Evolutionary conservation across 2,113 vertebrate genomes (phyloP).

Genomic region (Callipepla squamata): DNA sequence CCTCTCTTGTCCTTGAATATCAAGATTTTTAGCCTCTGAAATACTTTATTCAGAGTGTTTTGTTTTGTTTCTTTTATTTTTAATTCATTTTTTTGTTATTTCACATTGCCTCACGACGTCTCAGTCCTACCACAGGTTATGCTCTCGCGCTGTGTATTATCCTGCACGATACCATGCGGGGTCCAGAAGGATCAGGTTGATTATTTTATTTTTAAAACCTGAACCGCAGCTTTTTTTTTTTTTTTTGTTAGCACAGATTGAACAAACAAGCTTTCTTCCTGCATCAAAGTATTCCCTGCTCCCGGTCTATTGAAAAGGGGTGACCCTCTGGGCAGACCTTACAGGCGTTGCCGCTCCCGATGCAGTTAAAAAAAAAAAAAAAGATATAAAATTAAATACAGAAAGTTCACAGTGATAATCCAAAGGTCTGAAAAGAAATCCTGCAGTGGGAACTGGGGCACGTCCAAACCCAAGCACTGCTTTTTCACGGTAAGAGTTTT

Average conservation of each 20-base stretch:
- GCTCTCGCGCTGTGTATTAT: background rate
- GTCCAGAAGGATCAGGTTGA: slow-evolving; percentile 39
- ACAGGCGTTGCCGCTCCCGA: slow-evolving; percentile 1
- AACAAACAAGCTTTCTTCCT: slow-evolving; percentile 72
- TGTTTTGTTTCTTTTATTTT: slow-evolving; percentile 31
- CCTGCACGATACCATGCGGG: background rate
- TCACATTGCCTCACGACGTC: background rate
- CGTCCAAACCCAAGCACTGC: background rate
- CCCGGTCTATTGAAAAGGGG: slow-evolving; percentile 46
- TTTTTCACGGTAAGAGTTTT: background rate
- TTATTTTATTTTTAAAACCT: slow-evolving; percentile 58
- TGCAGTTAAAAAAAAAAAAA: background rate
- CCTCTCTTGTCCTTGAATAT: background rate
- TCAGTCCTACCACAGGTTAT: slow-evolving; percentile 2
- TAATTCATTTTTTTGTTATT: background rate
- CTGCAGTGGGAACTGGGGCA: slow-evolving; percentile 49
- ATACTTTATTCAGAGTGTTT: slow-evolving; percentile 7
- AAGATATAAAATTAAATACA: slow-evolving; percentile 44
- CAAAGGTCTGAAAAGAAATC: slow-evolving; percentile 31
- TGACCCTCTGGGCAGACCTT: slow-evolving; percentile 65
- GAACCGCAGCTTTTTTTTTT: slow-evolving; percentile 38
- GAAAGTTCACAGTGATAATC: slow-evolving; percentile 47
- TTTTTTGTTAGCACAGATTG: slow-evolving; percentile 58
- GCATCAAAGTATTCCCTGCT: slow-evolving; percentile 59
- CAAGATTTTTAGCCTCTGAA: background rate